Conservation (phyloP, 2,797 vertebrate species). For the Sebastes baramenuke region DNA sequence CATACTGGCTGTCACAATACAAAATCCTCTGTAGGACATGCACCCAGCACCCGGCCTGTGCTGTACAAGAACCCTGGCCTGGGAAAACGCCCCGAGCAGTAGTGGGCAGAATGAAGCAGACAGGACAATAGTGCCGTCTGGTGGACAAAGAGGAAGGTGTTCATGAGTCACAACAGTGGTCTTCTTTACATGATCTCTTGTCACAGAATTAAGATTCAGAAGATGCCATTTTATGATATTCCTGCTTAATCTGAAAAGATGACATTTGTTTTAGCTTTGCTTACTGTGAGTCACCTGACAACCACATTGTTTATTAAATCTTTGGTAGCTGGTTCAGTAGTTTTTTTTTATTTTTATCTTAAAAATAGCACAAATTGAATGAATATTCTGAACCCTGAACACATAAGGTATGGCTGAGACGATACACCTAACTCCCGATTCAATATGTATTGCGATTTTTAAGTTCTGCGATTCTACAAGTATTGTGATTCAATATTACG, state of each 20-base stretch:
- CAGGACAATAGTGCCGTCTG: constrained; percentile 53
- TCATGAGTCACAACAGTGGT: not conserved
- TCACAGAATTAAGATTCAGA: not conserved
- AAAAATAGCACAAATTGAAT: not conserved
- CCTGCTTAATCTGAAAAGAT: not conserved
- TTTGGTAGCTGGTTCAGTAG: not conserved
- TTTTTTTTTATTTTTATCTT: not conserved
- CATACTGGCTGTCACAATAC: not conserved
- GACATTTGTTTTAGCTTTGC: not conserved
- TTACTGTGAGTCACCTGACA: not conserved
- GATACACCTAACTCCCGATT: no score
- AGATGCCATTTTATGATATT: not conserved
- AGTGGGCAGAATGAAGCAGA: not conserved
- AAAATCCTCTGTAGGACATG: not conserved
- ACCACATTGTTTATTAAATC: not conserved
- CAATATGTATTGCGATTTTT: no score
- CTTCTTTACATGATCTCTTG: not conserved
- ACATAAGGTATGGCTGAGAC: no score
- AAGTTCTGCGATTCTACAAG: no score
- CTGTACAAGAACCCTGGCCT: constrained; percentile 1
- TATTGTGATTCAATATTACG: no score
- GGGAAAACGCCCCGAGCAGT: constrained; percentile 56
- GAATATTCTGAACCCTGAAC: not conserved
- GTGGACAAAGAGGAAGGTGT: constrained; percentile 23
- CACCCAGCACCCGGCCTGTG: not conserved